Base-by-base conservation (phyloP, 1,140 invertebrate genomes). In the Lepidurus apus region DNA sequence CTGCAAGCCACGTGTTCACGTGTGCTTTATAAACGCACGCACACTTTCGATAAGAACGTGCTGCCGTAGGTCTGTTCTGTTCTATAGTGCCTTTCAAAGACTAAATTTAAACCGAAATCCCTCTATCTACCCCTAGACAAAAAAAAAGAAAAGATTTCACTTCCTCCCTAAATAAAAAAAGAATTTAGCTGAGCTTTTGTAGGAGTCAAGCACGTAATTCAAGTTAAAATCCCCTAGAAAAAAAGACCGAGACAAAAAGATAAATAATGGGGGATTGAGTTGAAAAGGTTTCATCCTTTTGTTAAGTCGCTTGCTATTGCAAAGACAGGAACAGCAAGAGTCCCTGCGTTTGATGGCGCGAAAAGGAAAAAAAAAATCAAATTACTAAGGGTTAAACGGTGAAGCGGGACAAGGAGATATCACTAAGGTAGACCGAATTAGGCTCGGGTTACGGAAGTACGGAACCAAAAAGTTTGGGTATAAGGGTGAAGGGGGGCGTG, bases 1-100 rank as follows among this genome's bases (percentile, higher is more conserved):
- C 53, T 65, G 53, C 53, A 65, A 65, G 53, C 53, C 53, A 65
- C 53, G 53, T 65, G 53, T 65, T 65, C 53, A 65, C 17, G 53
- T 65, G 13, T 13, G 53, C 21, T 13, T 21, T 65, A 6, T 21
- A 65, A 17, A 17, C 53, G 53, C 53, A 65, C 53, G 21, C 34
- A 34, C 34, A 34, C 34, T 65, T 65, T 65, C 21, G 53, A 65
- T 65, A 65, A 65, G 53, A 21, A 17, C 53, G 21, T n/a, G 53
- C 53, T 65, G 53, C 53, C 21, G 53, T 65, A 7, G 17, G 53
- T 65, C 53, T 65, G 53, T 65, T 65, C 53, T 65, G 53, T 65
- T 21, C 21, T 21, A 17, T 17, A 65, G 21, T 13, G 9, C 53
- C 8, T 65, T 65, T 65, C 34, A 34, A 65, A 65, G 53, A 13